These are phyloP conservation scores for Chloroceryle aenea DNA, from an alignment of 2,113 vertebrate species.

Conservation along the genomic window DNA sequence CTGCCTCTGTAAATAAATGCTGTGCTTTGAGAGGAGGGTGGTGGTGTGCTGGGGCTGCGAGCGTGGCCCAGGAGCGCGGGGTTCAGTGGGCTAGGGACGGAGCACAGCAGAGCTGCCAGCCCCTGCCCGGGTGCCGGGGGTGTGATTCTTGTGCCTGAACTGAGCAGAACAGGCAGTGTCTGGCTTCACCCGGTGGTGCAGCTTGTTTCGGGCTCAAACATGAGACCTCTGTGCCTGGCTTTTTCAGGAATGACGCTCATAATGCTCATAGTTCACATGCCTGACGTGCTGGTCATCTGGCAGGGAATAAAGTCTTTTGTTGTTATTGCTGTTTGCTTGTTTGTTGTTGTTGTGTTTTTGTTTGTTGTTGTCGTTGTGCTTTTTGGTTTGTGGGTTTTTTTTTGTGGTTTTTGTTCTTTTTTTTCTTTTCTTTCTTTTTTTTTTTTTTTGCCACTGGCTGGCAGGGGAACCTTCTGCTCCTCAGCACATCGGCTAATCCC, in stretches of 20 bases:
- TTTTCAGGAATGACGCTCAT: neutral
- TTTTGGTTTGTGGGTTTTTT: too few species aligned
- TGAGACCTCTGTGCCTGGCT: neutral
- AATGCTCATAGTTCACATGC: neutral
- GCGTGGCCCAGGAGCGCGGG: neutral
- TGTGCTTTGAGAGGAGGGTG: neutral
- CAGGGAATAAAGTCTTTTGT: neutral
- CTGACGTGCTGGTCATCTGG: neutral
- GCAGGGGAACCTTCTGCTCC: conserved; percentile 24
- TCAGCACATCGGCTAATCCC: conserved; percentile 14
- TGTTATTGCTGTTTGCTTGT: too few species aligned
- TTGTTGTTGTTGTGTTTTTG: too few species aligned
- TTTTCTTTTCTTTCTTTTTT: neutral
- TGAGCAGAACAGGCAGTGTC: neutral
- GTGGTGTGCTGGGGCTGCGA: neutral
- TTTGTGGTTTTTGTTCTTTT: too few species aligned
- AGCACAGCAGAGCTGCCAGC: neutral
- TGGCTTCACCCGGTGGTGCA: neutral
- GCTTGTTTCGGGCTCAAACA: neutral
- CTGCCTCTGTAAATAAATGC: neutral
- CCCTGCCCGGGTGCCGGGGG: neutral
- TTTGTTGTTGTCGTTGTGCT: too few species aligned
- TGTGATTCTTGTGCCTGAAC: neutral
- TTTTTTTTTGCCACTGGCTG: neutral
- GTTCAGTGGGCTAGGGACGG: neutral